These are phyloP conservation scores for Liodrosophila aerea DNA, from an alignment of 2,888 invertebrate genomes.

Conservation along the genomic window DNA sequence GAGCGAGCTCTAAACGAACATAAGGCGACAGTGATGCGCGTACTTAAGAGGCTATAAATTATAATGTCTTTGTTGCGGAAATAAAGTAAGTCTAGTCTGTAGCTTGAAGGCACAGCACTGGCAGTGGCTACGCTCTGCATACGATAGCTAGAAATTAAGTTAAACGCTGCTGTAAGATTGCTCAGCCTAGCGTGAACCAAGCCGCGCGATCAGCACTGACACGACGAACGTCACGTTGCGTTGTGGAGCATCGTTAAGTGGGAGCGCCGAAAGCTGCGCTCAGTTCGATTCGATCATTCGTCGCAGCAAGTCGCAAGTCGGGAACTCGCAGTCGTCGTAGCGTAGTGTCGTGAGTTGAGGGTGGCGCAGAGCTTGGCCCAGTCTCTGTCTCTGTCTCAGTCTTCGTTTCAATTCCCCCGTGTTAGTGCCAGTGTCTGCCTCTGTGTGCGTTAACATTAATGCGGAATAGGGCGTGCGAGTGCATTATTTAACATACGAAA, in stretches of 20 bases:
- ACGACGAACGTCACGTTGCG: neutral
- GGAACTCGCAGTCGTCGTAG: constrained; percentile 31
- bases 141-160: no score
- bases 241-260: constrained; percentile 36
- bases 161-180: no score
- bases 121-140: no score
- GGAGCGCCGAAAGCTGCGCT: constrained; percentile 53
- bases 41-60: neutral
- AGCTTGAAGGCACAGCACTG: no score
- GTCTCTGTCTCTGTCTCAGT: constrained; percentile 43
- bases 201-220: constrained; percentile 11
- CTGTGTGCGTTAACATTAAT: constrained; percentile 20
- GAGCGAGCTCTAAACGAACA: no score
- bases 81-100: neutral
- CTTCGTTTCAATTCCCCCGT: constrained; percentile 1
- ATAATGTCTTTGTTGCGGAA: no score
- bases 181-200: constrained; percentile 17
- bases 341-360: constrained; percentile 52
- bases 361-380: constrained; percentile 60
- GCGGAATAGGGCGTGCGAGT: constrained; percentile 63
- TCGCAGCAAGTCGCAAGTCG: constrained; percentile 60
- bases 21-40: constrained; percentile 2
- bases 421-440: constrained; percentile 45
- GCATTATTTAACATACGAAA: constrained; percentile 38
- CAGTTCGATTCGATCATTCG: constrained; percentile 65